phyloP scores from a whole-genome alignment of 1,140 invertebrate species.

The Homarus americanus region DNA sequence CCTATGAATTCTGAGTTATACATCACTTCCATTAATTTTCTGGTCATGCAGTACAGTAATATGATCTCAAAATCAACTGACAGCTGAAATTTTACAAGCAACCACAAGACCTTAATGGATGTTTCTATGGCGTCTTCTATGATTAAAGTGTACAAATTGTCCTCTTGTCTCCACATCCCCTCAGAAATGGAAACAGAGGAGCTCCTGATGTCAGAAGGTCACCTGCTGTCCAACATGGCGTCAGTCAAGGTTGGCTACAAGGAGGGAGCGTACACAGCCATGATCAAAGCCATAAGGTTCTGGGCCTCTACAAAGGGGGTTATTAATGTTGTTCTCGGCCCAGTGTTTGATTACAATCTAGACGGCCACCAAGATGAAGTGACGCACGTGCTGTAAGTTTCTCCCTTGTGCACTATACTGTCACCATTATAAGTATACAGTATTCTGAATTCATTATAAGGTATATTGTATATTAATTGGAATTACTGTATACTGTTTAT shows the following conservation, averaged over 20 bases:
- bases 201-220: conserved; percentile 39
- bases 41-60: too few relatives aligned
- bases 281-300: conserved; percentile 27
- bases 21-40: too few relatives aligned
- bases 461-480: too few relatives aligned
- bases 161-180: not conserved
- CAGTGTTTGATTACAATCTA: conserved; percentile 67
- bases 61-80: too few relatives aligned
- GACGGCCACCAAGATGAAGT: conserved; percentile 59
- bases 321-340: conserved; percentile 64
- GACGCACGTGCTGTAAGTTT: conserved; percentile 43
- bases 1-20: too few relatives aligned
- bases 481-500: too few relatives aligned
- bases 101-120: too few relatives aligned
- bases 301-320: conserved; percentile 17
- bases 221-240: conserved; percentile 59
- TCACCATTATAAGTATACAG: too few relatives aligned
- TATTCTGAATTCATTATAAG: too few relatives aligned
- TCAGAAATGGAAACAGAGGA: conserved; percentile 67
- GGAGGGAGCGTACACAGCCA: conserved; percentile 22
- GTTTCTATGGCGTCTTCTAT: too few relatives aligned
- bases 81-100: too few relatives aligned
- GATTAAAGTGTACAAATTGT: too few relatives aligned
- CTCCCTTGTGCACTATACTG: not conserved
- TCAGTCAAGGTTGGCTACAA: conserved; percentile 49